Evolutionary conservation across 2,888 invertebrate species (phyloP), one percentile per base, ranked within the genome.

Genomic region (Cephonodes hylas): DNA sequence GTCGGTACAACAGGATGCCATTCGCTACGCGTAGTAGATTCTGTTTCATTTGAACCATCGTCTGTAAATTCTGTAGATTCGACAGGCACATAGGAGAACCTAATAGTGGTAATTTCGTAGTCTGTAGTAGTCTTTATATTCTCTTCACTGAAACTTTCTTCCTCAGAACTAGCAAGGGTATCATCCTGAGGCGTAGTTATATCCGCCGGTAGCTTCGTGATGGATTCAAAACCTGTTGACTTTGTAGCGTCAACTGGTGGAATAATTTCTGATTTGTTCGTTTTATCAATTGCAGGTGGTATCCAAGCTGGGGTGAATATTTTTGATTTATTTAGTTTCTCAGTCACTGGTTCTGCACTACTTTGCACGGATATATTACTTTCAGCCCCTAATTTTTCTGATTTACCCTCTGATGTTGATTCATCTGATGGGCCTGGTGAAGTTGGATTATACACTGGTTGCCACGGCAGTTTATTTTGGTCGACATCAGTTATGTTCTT

Each of bases 161-260:
- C 82, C 69, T 86, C 83, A 42, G 80, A 78, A 66, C 76, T 77
- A 63, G 74, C 75, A 60, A 74, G 71, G 61, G 74, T 76, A 61
- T 92, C 91, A 73, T 88, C 88, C 66, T 81, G 81, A 38, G 93
- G 92, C 45, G 93, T 93, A 42, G 93, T 93, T 48, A 92, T 71
- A 60, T 80, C 84, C 57, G 86, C 80, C 64, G 91, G 89, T 61
- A 93, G 70, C 83, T 93, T 93, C 61, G 93, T 92, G 67, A 92
- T 92, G 65, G 93, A 93, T 86, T 93, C 91, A 75, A 91, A 92
- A 76, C 88, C 84, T 70, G 81, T 89, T 81, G 84, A 82, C 76
- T 79, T 88, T 64, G 80, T 79, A 42, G 75, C 75, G 69, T 86
- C 83, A 81, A 84, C 81, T 64, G 81, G 79, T 69, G 80, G 82